Percentiles rank a stretch among this genome's conserved stretches.
These are phyloP conservation scores for Bergia puertoricense DNA, from an alignment of 92 coral and sea anemone species.

Conservation along the genomic window DNA sequence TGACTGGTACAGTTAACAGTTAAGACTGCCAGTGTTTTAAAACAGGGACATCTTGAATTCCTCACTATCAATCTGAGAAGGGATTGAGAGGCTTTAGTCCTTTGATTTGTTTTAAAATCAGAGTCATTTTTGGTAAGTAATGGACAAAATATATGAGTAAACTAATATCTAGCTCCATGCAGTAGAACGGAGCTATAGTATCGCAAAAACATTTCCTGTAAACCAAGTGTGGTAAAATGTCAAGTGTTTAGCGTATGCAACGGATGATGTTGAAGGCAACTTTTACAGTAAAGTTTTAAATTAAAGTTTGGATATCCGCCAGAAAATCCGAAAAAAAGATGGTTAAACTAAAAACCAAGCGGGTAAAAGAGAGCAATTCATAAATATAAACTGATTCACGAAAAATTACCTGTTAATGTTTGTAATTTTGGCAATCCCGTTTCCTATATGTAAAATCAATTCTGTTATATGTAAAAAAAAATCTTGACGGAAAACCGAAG, in stretches of 20 bases:
- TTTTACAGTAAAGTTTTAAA: neutral
- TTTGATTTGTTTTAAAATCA: neutral
- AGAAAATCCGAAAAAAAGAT: neutral
- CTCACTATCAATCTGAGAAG: neutral
- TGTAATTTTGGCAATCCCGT: too few relatives aligned
- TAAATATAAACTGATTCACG: too few relatives aligned
- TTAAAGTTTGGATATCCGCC: neutral
- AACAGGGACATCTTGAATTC: neutral
- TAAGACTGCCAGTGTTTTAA: neutral
- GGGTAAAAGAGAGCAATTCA: neutral
- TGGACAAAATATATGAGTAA: neutral
- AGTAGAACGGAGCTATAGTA: conserved; percentile 5
- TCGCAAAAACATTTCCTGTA: neutral
- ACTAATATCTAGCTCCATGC: neutral
- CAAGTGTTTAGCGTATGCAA: neutral
- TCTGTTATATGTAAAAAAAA: too few relatives aligned
- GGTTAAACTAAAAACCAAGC: neutral
- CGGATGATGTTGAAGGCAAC: neutral
- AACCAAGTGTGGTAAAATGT: neutral
- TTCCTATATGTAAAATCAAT: too few relatives aligned
- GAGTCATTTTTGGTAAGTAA: neutral
- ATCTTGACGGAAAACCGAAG: too few relatives aligned
- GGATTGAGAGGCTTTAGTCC: neutral
- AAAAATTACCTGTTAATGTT: too few relatives aligned
- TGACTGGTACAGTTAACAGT: conserved; percentile 20